phyloP scores from a whole-genome alignment of 2,888 invertebrate genomes.

The Gastracanthus pulcherrimus region DNA sequence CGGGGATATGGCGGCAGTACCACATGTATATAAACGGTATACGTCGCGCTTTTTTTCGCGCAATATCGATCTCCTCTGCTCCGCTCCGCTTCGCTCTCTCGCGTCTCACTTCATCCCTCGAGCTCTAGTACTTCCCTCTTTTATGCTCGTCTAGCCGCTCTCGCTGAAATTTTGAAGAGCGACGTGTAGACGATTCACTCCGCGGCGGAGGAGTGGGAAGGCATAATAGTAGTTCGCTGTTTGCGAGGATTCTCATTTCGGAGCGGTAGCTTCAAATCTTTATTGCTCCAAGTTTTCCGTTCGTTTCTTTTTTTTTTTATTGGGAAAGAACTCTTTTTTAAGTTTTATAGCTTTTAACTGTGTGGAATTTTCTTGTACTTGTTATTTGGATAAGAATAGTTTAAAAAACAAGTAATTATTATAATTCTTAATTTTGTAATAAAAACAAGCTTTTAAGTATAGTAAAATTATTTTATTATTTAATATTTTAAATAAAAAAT shows the following conservation, averaged over 20 bases:
- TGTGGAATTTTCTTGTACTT: too few relatives aligned
- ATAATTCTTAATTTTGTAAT: too few relatives aligned
- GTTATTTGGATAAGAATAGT: too few relatives aligned
- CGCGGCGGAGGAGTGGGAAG: background rate
- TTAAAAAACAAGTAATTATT: too few relatives aligned
- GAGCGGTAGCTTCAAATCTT: background rate
- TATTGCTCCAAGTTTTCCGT: too few relatives aligned
- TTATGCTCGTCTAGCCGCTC: background rate
- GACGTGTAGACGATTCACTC: background rate
- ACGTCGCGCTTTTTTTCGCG: slow-evolving; percentile 40
- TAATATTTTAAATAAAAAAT: too few relatives aligned
- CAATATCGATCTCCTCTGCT: slow-evolving; percentile 47
- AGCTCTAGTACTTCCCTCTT: background rate
- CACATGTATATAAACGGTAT: slow-evolving; percentile 26
- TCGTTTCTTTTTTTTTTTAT: too few relatives aligned
- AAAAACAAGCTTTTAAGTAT: too few relatives aligned
- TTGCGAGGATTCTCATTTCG: background rate
- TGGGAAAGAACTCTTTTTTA: too few relatives aligned
- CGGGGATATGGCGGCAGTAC: background rate
- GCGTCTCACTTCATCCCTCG: background rate
- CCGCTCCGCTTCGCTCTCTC: background rate
- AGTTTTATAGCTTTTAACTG: too few relatives aligned
- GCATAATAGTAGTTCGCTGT: background rate
- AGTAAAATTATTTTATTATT: too few relatives aligned
- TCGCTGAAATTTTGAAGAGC: slow-evolving; percentile 3